Evolutionary conservation across 2,888 invertebrate genomes (phyloP), one percentile per base, ranked within the genome.

Genomic region (Drosophila putrida): DNA sequence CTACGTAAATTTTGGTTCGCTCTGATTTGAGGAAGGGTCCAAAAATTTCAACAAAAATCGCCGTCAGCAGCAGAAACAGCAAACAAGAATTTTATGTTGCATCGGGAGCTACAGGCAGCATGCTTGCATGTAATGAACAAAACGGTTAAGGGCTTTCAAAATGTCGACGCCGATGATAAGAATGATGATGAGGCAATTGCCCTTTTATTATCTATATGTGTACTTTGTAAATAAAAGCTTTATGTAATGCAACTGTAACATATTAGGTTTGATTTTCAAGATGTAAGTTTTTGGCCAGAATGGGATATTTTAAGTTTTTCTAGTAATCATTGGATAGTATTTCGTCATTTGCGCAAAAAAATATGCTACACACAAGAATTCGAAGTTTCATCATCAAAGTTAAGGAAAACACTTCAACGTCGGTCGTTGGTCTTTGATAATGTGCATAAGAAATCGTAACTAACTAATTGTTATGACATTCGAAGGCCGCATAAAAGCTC

Each of bases 131-230:
- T 78, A 71, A 69, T 77, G 76, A 80, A 87, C 82, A 89, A 90
- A 72, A 87, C 83, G 76, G 76, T 79, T 78, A 82, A 86, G 73
- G 78, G 81, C 83, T 85, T 83, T 88, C 78, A 74, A 82, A 80
- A 85, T 82, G 75, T 72, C 78, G 72, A 78, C 82, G 75, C 68
- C 50, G 47, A 62, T 41, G 38, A 27, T 57, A 59, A 54, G 47
- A 54, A 46, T 54, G 63, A 63, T 69, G 64, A 60, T 41, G 13
- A 53, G 27, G 43, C 39, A 55, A 72, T 31, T 63, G 62, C 47
- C 68, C 63, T 82, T 80, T 85, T 77, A 82, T 77, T 82, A 77
- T 82, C 75, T 78, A 50, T 50, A 50, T 36, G 31, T 33, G 46
- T 43, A 63, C 73, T 67, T 70, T 78, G 81, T 74, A 76, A 83